phyloP scores from a whole-genome alignment of 2,888 invertebrate species.

The Oligia latruncula region DNA sequence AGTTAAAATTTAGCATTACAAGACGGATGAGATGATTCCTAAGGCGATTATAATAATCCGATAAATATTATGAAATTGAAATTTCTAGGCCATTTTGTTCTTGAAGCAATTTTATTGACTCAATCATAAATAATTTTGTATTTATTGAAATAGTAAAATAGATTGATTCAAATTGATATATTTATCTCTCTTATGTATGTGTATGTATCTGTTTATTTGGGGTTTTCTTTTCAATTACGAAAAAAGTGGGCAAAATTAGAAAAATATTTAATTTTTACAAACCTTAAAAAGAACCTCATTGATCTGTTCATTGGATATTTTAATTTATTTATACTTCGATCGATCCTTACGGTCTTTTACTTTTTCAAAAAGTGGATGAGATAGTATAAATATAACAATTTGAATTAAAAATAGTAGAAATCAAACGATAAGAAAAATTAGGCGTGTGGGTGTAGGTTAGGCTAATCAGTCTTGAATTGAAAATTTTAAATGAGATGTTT shows the following conservation, averaged over 20 bases:
- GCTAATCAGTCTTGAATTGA: constrained; percentile 89
- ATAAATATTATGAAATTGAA: constrained; percentile 66
- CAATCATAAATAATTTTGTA: constrained; percentile 19
- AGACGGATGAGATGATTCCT: constrained; percentile 82
- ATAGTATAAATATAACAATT: constrained; percentile 26
- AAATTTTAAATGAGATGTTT: constrained; percentile 73
- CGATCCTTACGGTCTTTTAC: not conserved
- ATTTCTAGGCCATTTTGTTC: constrained; percentile 66
- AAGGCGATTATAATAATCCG: constrained; percentile 60
- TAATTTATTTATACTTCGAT: not conserved
- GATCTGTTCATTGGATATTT: not conserved
- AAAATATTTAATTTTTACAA: not conserved
- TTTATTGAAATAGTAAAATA: not conserved
- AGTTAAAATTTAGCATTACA: constrained; percentile 58
- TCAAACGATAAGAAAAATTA: constrained; percentile 33
- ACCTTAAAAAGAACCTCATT: too few species aligned
- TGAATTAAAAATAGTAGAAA: constrained; percentile 10
- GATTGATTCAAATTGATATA: constrained; percentile 12
- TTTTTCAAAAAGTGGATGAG: not conserved
- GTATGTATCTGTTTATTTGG: not conserved
- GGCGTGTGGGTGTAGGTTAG: constrained; percentile 76
- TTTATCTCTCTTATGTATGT: not conserved
- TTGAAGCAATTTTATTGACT: constrained; percentile 54
- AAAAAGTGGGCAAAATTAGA: not conserved
- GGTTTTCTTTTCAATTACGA: not conserved